These are phyloP conservation scores for Neoniphon sammara DNA, from an alignment of 2,797 vertebrate genomes.

Conservation along the genomic window DNA sequence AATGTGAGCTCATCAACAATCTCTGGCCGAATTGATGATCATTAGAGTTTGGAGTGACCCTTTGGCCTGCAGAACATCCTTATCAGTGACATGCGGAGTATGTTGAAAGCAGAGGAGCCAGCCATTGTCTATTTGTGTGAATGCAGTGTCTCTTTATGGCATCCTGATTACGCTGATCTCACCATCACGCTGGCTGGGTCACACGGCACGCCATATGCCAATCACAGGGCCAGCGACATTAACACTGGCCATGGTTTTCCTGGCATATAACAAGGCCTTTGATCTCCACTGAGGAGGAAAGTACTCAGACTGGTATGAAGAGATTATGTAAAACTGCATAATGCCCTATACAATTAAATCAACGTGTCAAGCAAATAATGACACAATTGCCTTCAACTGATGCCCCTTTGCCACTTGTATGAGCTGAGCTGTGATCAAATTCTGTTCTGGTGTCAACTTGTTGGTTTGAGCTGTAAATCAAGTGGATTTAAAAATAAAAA, in stretches of 20 bases:
- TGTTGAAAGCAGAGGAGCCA: slow-evolving; percentile 36
- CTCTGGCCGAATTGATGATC: not conserved
- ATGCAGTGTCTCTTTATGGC: slow-evolving; percentile 67
- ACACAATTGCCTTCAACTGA: too few species aligned
- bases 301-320: not conserved
- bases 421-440: too few species aligned
- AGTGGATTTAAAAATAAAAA: not conserved
- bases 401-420: too few species aligned
- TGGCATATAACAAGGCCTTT: slow-evolving; percentile 52
- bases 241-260: slow-evolving; percentile 55
- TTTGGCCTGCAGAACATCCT: not conserved
- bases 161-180: slow-evolving; percentile 79
- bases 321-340: not conserved
- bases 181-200: slow-evolving; percentile 72
- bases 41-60: not conserved
- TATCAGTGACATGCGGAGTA: not conserved
- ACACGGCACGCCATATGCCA: slow-evolving; percentile 69
- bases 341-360: too few species aligned
- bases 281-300: slow-evolving; percentile 32
- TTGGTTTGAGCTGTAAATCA: not conserved
- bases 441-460: not conserved
- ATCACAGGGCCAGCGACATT: slow-evolving; percentile 60
- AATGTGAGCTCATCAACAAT: not conserved
- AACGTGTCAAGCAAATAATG: not conserved
- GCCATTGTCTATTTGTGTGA: slow-evolving; percentile 55